phyloP scores from a whole-genome alignment of 2,888 invertebrate genomes.

The Marasmarcha lunaedactyla region DNA sequence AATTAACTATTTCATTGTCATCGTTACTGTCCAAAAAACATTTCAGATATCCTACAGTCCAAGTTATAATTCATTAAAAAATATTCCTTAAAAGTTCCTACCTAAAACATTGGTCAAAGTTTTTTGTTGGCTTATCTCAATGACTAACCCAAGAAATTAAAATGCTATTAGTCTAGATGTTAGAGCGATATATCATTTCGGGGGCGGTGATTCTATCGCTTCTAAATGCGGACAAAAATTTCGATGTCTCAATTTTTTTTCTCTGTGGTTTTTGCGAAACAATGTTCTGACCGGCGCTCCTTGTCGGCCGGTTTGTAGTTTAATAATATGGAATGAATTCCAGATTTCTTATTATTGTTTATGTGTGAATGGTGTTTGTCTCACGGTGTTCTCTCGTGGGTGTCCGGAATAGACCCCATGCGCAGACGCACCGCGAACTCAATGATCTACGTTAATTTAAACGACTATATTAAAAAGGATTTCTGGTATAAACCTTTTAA shows the following conservation, averaged over 20 bases:
- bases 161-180: slow-evolving; percentile 61
- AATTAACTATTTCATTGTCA: no score
- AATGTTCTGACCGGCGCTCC: slow-evolving; percentile 40
- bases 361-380: slow-evolving; percentile 34
- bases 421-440: slow-evolving; percentile 12
- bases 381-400: slow-evolving; percentile 26
- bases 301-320: slow-evolving; percentile 27
- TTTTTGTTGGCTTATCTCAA: slow-evolving; percentile 19
- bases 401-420: slow-evolving; percentile 22
- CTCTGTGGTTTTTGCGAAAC: slow-evolving; percentile 34
- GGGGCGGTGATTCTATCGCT: slow-evolving; percentile 55
- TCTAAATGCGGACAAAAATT: slow-evolving; percentile 55
- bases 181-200: slow-evolving; percentile 52
- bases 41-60: no score
- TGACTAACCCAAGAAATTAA: slow-evolving; percentile 61
- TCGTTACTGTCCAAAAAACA: no score
- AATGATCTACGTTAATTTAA: no score
- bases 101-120: neutral
- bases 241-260: slow-evolving; percentile 49
- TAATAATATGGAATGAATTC: slow-evolving; percentile 35
- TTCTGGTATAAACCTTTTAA: no score
- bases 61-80: no score
- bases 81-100: no score
- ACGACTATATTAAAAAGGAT: no score
- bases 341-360: slow-evolving; percentile 28